Percentiles rank a stretch among this genome's conserved stretches.
Conservation (phyloP, 2,113 vertebrate genomes). For the Prionailurus viverrinus region DNA sequence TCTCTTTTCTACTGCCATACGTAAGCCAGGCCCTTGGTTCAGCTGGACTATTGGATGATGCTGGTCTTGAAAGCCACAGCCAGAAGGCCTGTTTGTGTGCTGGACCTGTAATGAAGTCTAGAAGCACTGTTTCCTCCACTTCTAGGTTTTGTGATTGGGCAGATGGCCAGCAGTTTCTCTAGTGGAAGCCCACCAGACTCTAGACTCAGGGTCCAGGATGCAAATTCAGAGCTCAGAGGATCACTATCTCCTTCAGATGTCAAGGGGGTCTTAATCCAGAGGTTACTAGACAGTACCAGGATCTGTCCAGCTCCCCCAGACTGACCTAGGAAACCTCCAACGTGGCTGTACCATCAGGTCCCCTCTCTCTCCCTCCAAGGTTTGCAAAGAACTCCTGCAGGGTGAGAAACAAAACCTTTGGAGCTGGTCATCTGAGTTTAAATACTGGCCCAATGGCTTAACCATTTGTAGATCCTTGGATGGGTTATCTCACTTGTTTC, state of each 20-base stretch:
- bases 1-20: constrained; percentile 50
- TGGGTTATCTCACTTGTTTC: background rate
- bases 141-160: background rate
- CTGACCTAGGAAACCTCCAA: background rate
- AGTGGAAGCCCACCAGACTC: background rate
- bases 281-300: background rate
- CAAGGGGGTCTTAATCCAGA: background rate
- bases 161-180: background rate
- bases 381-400: background rate
- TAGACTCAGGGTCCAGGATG: background rate
- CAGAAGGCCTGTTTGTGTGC: background rate
- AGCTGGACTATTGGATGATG: constrained; percentile 53
- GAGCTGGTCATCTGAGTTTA: background rate
- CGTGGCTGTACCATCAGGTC: background rate
- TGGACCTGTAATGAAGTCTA: constrained; percentile 74
- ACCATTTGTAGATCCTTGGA: background rate
- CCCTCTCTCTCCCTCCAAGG: background rate
- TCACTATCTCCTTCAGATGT: background rate
- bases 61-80: constrained; percentile 2
- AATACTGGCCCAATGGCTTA: background rate
- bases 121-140: constrained; percentile 19
- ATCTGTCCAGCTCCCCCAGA: background rate
- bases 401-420: background rate
- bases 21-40: background rate
- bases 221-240: constrained; percentile 14